Percentiles rank a stretch among this genome's conserved stretches.
Conservation (phyloP, 2,797 vertebrate genomes). For the Poecilia gillii region DNA sequence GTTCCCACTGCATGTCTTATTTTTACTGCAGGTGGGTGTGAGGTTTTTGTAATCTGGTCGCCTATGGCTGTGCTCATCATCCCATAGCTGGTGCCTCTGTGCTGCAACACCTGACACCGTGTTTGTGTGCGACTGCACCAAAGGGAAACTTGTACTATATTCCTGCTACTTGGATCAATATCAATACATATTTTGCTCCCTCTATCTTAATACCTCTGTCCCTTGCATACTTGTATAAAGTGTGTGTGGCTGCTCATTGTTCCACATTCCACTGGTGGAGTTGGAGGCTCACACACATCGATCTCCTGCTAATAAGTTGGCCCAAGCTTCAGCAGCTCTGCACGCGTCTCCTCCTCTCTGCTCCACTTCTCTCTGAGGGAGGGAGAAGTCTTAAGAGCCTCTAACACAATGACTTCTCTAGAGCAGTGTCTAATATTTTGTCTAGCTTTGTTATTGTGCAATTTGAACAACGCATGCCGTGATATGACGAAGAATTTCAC, state of each 20-base stretch:
- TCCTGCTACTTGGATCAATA: conserved; percentile 43
- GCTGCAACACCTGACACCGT: background rate
- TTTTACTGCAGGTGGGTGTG: conserved; percentile 59
- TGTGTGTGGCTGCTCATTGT: conserved; percentile 21
- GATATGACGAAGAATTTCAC: background rate
- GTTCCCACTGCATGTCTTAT: conserved; percentile 35
- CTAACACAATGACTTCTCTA: background rate
- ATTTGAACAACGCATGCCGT: background rate
- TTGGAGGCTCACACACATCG: conserved; percentile 33
- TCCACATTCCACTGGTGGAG: conserved; percentile 24
- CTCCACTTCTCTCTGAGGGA: background rate
- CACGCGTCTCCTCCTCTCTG: background rate
- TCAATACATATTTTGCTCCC: conserved; percentile 25
- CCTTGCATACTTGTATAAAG: background rate
- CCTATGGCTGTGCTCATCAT: conserved; percentile 31
- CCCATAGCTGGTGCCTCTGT: conserved; percentile 13
- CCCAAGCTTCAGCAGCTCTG: conserved; percentile 24
- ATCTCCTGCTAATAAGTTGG: conserved; percentile 52
- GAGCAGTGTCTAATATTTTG: conserved; percentile 6
- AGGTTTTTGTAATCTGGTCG: conserved; percentile 34
- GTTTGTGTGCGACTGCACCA: conserved; percentile 3
- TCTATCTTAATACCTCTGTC: conserved; percentile 1
- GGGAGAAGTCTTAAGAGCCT: conserved; percentile 22
- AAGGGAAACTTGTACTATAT: conserved; percentile 10
- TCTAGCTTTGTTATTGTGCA: conserved; percentile 9